A percentile compares a stretch with the other conserved stretches of the same genome.
Evolutionary conservation across 2,888 invertebrate genomes (phyloP).

Genomic region (Parnassius glacialis): DNA sequence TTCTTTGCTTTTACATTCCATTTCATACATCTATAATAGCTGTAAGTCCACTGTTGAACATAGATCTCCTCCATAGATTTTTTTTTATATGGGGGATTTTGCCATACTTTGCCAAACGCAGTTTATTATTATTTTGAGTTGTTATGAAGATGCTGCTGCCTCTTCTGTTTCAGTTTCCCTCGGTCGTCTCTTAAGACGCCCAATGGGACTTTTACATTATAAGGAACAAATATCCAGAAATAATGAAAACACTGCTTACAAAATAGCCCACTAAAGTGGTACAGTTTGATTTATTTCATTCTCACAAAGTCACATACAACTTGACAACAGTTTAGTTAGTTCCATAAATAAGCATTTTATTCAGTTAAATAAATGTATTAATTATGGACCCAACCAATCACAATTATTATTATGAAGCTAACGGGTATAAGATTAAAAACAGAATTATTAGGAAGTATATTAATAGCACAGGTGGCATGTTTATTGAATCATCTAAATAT

Average conservation of each 20-base stretch:
- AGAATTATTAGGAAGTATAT: too few relatives aligned
- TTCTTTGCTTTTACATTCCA: too few relatives aligned
- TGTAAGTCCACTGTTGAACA: too few relatives aligned
- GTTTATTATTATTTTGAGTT: too few relatives aligned
- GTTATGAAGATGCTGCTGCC: too few relatives aligned
- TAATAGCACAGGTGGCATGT: neutral
- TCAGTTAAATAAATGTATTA: neutral
- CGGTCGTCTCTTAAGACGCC: too few relatives aligned
- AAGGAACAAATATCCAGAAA: neutral
- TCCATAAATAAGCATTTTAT: conserved; percentile 43
- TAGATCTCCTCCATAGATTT: too few relatives aligned
- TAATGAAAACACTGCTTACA: conserved; percentile 36
- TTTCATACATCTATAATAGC: too few relatives aligned
- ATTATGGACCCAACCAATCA: conserved; percentile 23
- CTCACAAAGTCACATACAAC: conserved; percentile 44
- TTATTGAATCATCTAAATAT: neutral
- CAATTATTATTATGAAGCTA: neutral
- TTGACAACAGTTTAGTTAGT: conserved; percentile 43
- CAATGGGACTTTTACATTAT: neutral
- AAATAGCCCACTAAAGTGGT: conserved; percentile 71
- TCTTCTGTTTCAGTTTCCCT: too few relatives aligned
- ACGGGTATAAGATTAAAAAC: too few relatives aligned
- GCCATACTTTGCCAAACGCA: too few relatives aligned
- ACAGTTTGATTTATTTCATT: conserved; percentile 71
- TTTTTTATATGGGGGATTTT: too few relatives aligned